Evolutionary conservation across 1,140 invertebrate species (phyloP), one percentile per base, ranked within the genome.

Genomic region (Lepidotrigona ventralis): DNA sequence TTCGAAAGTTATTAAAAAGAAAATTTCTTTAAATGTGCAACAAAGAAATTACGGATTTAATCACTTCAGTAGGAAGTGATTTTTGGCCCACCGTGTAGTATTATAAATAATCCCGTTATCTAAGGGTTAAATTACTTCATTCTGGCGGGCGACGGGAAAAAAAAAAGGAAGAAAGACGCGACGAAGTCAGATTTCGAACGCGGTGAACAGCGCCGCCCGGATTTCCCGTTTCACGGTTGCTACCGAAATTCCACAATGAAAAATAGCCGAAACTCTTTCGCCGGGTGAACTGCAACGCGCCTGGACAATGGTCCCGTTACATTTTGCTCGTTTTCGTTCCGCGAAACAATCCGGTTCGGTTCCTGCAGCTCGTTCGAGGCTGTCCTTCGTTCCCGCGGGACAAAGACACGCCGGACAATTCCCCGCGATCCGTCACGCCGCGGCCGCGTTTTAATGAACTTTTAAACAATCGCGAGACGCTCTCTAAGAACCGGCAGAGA

Each of bases 271-370:
- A n/a, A 21, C 51, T 77, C 33, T 82, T 69, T 82, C 80, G 26
- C 1, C 6, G 68, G 72, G 51, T 46, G 51, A 70, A 81, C 70
- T 63, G 39, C 46, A 63, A 80, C 68, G 39, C 68, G 60, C n/a
- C 39, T 64, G 5, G 29, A 56, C 83, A 75, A 60, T 70, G 8
- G 26, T 12, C 15, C 26, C 11, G 58, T 33, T 39, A 66, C 53
- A 54, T 79, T 86, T 79, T 70, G 26, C 53, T 79, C 58, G 56
- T 84, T 86, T 86, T 78, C 53, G 60, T 33, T 46, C 76, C 58
- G 39, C 51, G 29, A 66, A 81, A 81, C 69, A 79, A 63, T 79
- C 77, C 64, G 29, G 78, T 71, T 56, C 66, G 63, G 53, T 26
- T 19, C 39, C 4, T 29, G 51, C 29, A 74, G 74, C 72, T 64